phyloP scores from a whole-genome alignment of 2,888 invertebrate species.

The Nebria salina region DNA sequence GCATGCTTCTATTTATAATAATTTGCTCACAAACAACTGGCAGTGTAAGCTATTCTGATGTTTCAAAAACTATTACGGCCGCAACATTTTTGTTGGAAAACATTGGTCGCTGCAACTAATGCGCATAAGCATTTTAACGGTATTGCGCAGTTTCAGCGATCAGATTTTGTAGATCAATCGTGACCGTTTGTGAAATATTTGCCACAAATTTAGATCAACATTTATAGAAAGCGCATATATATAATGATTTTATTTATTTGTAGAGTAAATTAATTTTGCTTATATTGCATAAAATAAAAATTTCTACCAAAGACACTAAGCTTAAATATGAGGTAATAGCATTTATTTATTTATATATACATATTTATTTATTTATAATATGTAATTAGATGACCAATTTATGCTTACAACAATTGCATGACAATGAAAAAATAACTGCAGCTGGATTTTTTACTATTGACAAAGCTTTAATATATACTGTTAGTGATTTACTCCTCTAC shows the following conservation, averaged over 20 bases:
- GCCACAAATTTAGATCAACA: too few relatives aligned
- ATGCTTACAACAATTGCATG: background rate
- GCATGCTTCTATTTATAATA: background rate
- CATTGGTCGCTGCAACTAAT: too few relatives aligned
- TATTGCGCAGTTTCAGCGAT: too few relatives aligned
- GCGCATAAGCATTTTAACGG: too few relatives aligned
- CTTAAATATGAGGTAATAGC: background rate
- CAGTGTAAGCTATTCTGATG: background rate
- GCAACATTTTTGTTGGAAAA: too few relatives aligned
- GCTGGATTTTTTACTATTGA: background rate
- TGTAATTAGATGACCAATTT: background rate
- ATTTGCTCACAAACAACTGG: background rate
- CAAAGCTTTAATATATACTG: background rate
- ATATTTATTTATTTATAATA: too few relatives aligned
- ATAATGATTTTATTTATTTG: background rate
- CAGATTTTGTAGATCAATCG: too few relatives aligned
- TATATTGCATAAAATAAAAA: background rate
- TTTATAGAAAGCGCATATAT: too few relatives aligned
- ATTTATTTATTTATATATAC: too few relatives aligned
- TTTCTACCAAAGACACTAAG: background rate
- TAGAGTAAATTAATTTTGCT: background rate
- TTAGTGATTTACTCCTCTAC: background rate
- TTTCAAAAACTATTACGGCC: too few relatives aligned
- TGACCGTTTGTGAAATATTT: too few relatives aligned
- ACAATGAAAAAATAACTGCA: background rate